phyloP scores from a whole-genome alignment of 2,888 invertebrate species.

The Gerris lacustris region DNA sequence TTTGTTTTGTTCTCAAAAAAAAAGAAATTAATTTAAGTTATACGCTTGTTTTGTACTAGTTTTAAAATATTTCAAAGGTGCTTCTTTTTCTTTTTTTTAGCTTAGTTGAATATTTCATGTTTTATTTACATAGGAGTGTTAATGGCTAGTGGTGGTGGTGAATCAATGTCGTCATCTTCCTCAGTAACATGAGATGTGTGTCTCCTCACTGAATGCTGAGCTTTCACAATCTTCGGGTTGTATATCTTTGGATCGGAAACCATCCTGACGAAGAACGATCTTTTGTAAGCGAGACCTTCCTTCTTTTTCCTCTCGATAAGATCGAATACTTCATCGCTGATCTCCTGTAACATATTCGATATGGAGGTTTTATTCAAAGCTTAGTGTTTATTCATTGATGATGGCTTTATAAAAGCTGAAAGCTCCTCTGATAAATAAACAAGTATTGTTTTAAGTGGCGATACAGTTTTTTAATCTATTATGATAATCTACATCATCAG shows the following conservation, averaged over 20 bases:
- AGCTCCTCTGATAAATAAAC: no score
- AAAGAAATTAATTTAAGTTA: no score
- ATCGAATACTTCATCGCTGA: constrained; percentile 59
- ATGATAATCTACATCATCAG: no score
- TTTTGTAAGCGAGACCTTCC: constrained; percentile 74
- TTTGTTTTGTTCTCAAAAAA: no score
- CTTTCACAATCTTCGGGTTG: constrained; percentile 77
- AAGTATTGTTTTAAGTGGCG: no score
- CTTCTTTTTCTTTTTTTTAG: no score
- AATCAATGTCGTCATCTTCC: constrained; percentile 31
- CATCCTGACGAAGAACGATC: constrained; percentile 95
- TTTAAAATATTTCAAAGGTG: no score
- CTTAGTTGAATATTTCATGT: background rate
- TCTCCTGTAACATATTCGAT: constrained; percentile 37
- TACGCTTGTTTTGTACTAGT: no score
- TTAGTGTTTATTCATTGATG: no score
- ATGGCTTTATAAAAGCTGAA: no score
- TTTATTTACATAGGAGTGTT: background rate
- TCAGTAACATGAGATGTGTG: constrained; percentile 42
- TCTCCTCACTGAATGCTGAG: constrained; percentile 49
- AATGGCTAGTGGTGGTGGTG: background rate
- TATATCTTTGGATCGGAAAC: constrained; percentile 94
- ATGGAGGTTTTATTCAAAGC: no score
- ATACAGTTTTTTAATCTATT: no score
- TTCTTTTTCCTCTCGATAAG: constrained; percentile 60